A percentile compares a stretch with the other conserved stretches of the same genome.
phyloP scores from a whole-genome alignment of 2,888 invertebrate genomes.

The Epirrhoe alternata region DNA sequence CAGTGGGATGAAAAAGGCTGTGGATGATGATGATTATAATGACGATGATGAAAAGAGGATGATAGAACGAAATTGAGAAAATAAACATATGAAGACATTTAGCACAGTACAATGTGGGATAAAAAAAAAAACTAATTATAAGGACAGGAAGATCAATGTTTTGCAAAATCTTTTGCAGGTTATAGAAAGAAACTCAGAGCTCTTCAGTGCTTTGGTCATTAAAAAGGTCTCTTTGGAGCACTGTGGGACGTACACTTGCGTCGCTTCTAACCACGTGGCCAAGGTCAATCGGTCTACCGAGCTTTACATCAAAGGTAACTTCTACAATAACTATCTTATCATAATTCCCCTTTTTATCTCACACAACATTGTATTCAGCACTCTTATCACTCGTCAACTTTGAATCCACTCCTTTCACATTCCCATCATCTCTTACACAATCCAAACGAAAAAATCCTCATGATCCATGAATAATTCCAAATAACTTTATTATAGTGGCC shows the following conservation, averaged over 20 bases:
- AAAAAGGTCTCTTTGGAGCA: conserved; percentile 89
- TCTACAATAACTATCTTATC: not conserved
- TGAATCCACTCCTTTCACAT: too few relatives aligned
- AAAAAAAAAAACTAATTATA: too few relatives aligned
- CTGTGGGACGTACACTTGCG: conserved; percentile 90
- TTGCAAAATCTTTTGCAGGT: conserved; percentile 69
- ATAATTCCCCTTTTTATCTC: not conserved
- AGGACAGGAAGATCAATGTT: not conserved
- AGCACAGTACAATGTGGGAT: not conserved
- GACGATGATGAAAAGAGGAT: too few relatives aligned
- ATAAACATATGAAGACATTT: not conserved
- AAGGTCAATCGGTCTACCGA: conserved; percentile 89
- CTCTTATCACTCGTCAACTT: too few relatives aligned
- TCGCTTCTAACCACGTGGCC: conserved; percentile 89
- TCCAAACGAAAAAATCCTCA: too few relatives aligned
- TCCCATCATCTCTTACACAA: too few relatives aligned
- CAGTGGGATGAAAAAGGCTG: too few relatives aligned
- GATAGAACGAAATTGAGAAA: not conserved
- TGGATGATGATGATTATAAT: too few relatives aligned
- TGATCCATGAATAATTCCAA: not conserved
- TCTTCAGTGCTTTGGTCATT: conserved; percentile 89
- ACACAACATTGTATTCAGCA: too few relatives aligned
- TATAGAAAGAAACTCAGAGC: conserved; percentile 88
- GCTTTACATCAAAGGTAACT: conserved; percentile 87
- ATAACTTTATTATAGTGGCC: conserved; percentile 85